phyloP scores from a whole-genome alignment of 2,113 vertebrate genomes.

The Cyphomyrus plagiostoma region DNA sequence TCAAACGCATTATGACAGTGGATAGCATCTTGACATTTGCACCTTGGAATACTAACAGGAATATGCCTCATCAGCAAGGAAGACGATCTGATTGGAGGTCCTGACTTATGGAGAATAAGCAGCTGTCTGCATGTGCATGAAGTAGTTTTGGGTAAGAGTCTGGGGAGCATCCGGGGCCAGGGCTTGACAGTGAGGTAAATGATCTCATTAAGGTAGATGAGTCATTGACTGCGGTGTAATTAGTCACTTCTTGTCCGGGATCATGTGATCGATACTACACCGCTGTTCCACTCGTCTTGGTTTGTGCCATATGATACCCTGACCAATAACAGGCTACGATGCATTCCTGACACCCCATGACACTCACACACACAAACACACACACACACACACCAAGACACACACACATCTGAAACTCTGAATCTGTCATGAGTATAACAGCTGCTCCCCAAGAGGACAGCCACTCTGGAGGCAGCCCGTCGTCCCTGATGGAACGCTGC shows the following conservation, averaged over 20 bases:
- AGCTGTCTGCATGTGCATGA: not conserved
- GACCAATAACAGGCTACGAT: not conserved
- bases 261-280: constrained; percentile 1
- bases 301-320: not conserved
- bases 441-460: not conserved
- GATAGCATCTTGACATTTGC: not conserved
- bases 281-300: not conserved
- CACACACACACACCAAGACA: not conserved
- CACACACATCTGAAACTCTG: not conserved
- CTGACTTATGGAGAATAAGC: not conserved
- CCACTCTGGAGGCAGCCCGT: not conserved
- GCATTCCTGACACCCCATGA: not conserved
- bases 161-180: not conserved
- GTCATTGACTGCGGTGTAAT: constrained; percentile 3
- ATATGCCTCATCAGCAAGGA: not conserved
- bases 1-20: not conserved
- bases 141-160: not conserved
- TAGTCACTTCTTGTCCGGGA: not conserved
- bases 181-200: not conserved
- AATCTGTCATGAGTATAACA: not conserved
- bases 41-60: not conserved
- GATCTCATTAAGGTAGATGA: constrained; percentile 5
- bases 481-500: not conserved
- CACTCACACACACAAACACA: not conserved
- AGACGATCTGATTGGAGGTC: not conserved